Conservation (phyloP, 2,113 vertebrate genomes). For the rabbit (Oryctolagus cuniculus) region DNA sequence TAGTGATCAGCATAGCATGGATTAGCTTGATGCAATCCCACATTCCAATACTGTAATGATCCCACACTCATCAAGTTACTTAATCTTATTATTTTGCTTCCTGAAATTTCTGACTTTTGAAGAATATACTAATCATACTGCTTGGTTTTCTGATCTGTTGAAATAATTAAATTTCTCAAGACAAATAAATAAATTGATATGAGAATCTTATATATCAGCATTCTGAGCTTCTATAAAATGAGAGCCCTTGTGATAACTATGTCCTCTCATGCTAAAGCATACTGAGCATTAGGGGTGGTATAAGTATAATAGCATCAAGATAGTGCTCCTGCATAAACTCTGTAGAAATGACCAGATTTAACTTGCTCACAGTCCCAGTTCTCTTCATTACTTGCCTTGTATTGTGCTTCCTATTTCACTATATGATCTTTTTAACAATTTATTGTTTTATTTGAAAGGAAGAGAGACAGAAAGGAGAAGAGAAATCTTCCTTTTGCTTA, state of each 20-base stretch:
- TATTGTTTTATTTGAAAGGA: too few relatives aligned
- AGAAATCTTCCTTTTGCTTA: too few relatives aligned
- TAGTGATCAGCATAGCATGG: neutral
- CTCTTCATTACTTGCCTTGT: neutral
- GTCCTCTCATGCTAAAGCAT: neutral
- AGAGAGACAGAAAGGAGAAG: too few relatives aligned
- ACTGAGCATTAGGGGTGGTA: neutral
- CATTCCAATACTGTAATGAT: neutral
- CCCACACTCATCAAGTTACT: neutral
- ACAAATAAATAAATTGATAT: constrained; percentile 48
- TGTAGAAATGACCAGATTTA: neutral
- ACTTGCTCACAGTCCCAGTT: neutral
- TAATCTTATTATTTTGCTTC: constrained; percentile 57
- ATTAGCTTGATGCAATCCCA: neutral
- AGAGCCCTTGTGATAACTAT: neutral
- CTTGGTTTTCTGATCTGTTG: constrained; percentile 27
- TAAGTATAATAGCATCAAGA: neutral
- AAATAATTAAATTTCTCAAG: constrained; percentile 51
- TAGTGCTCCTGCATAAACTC: neutral
- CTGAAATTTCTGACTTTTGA: constrained; percentile 47
- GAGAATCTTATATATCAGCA: constrained; percentile 36
- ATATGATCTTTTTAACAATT: neutral
- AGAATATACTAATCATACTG: constrained; percentile 58
- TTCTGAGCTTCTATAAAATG: constrained; percentile 39
- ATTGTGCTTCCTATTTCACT: neutral